Conservation (phyloP, 2,113 vertebrate genomes). For the Percina caprodes region DNA sequence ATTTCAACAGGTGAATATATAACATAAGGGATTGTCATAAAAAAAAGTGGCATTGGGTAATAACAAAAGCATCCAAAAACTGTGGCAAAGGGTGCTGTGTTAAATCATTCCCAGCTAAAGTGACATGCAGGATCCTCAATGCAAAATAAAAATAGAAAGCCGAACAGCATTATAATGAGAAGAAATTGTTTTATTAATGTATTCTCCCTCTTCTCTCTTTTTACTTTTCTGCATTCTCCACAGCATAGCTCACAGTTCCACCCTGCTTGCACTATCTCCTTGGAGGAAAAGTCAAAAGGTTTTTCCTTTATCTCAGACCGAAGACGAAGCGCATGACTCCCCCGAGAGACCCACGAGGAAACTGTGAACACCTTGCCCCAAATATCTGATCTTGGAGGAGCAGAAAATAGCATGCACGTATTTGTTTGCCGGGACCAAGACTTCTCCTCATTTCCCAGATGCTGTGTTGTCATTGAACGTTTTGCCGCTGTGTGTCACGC, state of each 20-base stretch:
- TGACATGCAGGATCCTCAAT: constrained; percentile 60
- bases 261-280: constrained; percentile 73
- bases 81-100: constrained; percentile 57
- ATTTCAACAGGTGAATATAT: constrained; percentile 67
- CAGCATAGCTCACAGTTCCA: constrained; percentile 77
- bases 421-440: constrained; percentile 80
- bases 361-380: constrained; percentile 83
- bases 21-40: constrained; percentile 63
- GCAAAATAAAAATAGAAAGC: constrained; percentile 74
- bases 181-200: constrained; percentile 78
- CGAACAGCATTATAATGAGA: constrained; percentile 72
- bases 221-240: constrained; percentile 62
- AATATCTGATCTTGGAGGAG: constrained; percentile 83
- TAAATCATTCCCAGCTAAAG: constrained; percentile 65
- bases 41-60: constrained; percentile 79
- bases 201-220: constrained; percentile 40
- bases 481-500: constrained; percentile 61
- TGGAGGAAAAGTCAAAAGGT: constrained; percentile 82
- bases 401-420: constrained; percentile 80
- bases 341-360: constrained; percentile 78
- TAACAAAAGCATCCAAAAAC: constrained; percentile 69
- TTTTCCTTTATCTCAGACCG: constrained; percentile 82
- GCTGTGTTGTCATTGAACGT: constrained; percentile 80
- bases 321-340: constrained; percentile 77
- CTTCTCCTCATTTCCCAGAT: constrained; percentile 75